These are phyloP conservation scores for Anhinga rufa DNA, from an alignment of 2,113 vertebrate genomes.

Conservation along the genomic window DNA sequence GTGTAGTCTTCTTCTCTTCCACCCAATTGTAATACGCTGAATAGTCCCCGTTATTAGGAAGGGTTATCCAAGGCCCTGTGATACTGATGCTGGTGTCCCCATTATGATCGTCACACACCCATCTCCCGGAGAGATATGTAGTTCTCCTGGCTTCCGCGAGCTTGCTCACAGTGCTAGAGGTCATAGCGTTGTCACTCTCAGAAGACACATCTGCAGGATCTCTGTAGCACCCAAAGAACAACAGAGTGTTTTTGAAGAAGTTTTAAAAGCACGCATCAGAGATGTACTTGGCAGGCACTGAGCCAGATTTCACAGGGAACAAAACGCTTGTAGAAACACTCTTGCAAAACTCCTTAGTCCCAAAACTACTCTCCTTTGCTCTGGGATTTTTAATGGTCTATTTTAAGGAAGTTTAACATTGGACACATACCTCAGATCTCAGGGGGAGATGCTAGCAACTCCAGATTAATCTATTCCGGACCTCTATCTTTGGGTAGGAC, in stretches of 20 bases:
- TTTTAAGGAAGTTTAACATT: not conserved
- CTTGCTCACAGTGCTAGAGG: constrained; percentile 95
- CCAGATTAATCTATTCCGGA: not conserved
- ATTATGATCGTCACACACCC: constrained; percentile 97
- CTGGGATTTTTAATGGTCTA: not conserved
- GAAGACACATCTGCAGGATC: constrained; percentile 85
- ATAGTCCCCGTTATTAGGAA: constrained; percentile 95
- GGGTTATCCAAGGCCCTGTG: constrained; percentile 84
- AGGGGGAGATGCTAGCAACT: not conserved
- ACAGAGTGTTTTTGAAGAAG: not conserved
- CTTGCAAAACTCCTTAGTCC: not conserved
- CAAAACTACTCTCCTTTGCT: not conserved
- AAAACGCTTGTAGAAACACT: not conserved
- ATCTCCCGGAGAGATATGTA: constrained; percentile 93
- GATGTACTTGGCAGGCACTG: fast-evolving
- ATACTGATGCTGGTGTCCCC: constrained; percentile 97
- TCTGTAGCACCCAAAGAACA: constrained; percentile 60
- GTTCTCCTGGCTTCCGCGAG: constrained; percentile 93
- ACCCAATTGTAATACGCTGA: constrained; percentile 95
- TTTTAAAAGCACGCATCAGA: not conserved
- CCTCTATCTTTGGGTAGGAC: not conserved
- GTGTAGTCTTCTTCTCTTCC: constrained; percentile 86
- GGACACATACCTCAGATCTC: not conserved
- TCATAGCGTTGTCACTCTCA: constrained; percentile 87
- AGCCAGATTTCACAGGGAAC: not conserved